Evolutionary conservation across 2,888 invertebrate species (phyloP), one percentile per base, ranked within the genome.

Genomic region (Cotesia congregata): DNA sequence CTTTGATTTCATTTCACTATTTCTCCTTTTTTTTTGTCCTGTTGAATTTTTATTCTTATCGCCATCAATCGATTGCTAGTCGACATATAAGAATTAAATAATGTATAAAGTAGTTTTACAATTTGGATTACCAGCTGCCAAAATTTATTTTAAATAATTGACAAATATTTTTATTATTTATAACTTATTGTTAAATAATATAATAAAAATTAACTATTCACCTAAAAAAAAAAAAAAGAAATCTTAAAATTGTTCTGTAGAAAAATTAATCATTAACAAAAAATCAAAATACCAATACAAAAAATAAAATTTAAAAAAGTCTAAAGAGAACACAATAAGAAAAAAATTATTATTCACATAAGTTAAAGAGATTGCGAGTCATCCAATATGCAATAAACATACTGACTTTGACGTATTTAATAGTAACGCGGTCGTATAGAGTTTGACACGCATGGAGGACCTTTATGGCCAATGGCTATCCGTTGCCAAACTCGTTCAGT

Each of bases 301-400:
- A 3, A 30, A 2, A 30, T 30, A 3, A 30, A 30, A 30, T 30
- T 30, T 30, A 67, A 67, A 67, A 67, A 17, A 30, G 12, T 6
- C 7, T 41, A 6, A 38, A 12, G n/a, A 41, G 15, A 40, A 67
- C 12, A 62, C 12, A 65, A 9, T 65, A 20, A 40, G 41, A 62
- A 12, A 61, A 67, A 41, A 65, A 15, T 20, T 39, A 76, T 72
- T 60, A 75, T 50, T 72, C 71, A 82, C 82, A 77, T 80, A 78
- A 80, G 77, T 72, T 71, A 79, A 77, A 77, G 78, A 79, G 77
- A 75, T 68, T 20, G 67, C 77, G 67, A 75, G 74, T 77, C 84
- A 87, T 87, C 88, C 88, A 88, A 88, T 88, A 88, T 88, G 88
- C 88, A 88, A 88, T 88, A 88, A 88, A 88, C 88, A 88, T 86